Evolutionary conservation across 2,113 vertebrate species (phyloP).

Genomic region (Oreochromis tanganicae): DNA sequence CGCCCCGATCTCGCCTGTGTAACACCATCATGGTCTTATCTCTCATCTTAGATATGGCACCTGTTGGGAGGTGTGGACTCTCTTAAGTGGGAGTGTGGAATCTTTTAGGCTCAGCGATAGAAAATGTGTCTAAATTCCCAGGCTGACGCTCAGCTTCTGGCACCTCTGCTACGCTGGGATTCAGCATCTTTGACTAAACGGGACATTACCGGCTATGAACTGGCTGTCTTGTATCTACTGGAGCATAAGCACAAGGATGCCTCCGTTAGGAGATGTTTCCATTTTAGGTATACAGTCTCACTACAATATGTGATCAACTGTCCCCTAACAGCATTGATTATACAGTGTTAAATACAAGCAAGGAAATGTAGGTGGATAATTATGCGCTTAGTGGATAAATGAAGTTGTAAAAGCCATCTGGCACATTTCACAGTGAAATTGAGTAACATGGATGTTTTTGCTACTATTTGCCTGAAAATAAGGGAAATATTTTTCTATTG

Average conservation of each 20-base stretch:
- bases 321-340: slow-evolving; percentile 32
- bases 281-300: background rate
- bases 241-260: background rate
- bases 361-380: slow-evolving; percentile 55
- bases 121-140: slow-evolving; percentile 49
- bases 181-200: background rate
- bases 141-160: slow-evolving; percentile 26
- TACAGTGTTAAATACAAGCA: slow-evolving; percentile 36
- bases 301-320: slow-evolving; percentile 11
- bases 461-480: background rate
- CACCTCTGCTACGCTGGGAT: slow-evolving; percentile 35
- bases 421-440: slow-evolving; percentile 34
- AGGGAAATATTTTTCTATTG: background rate
- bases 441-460: slow-evolving; percentile 2
- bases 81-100: slow-evolving; percentile 51
- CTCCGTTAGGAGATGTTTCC: background rate
- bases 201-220: slow-evolving; percentile 16
- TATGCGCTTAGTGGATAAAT: slow-evolving; percentile 60
- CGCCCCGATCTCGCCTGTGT: background rate
- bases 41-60: slow-evolving; percentile 36
- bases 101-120: slow-evolving; percentile 23
- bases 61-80: slow-evolving; percentile 44
- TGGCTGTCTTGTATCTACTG: background rate
- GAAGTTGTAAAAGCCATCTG: slow-evolving; percentile 60
- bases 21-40: slow-evolving; percentile 3